A percentile compares a stretch with the other conserved stretches of the same genome.
These are phyloP conservation scores for Synaphobranchus kaupii DNA, from an alignment of 2,797 vertebrate genomes.

Conservation along the genomic window DNA sequence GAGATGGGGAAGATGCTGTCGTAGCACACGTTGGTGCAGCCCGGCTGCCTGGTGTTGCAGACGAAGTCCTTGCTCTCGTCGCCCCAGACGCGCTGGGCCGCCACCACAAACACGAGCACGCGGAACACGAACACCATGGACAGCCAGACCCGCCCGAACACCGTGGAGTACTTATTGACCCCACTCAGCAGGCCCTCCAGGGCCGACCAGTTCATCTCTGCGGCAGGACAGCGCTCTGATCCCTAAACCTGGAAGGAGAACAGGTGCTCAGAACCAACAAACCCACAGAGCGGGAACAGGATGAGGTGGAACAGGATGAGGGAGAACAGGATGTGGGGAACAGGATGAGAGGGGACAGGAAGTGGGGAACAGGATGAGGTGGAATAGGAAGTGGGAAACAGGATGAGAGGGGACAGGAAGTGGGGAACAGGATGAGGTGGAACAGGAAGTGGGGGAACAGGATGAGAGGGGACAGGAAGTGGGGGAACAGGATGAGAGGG, in stretches of 20 bases:
- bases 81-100: slow-evolving; percentile 86
- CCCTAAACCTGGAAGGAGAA: neutral
- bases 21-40: slow-evolving; percentile 87
- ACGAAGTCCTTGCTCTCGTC: slow-evolving; percentile 89
- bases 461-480: too few relatives aligned
- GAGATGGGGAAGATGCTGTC: slow-evolving; percentile 92
- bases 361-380: too few relatives aligned
- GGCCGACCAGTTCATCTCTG: slow-evolving; percentile 86
- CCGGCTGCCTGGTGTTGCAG: slow-evolving; percentile 85
- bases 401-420: too few relatives aligned
- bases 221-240: neutral
- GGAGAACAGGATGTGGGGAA: too few relatives aligned
- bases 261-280: neutral
- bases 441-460: too few relatives aligned
- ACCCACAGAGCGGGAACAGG: too few relatives aligned
- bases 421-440: too few relatives aligned
- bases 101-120: slow-evolving; percentile 88
- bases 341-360: too few relatives aligned
- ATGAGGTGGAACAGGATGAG: too few relatives aligned
- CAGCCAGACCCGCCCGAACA: slow-evolving; percentile 92
- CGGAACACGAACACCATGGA: slow-evolving; percentile 93
- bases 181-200: slow-evolving; percentile 82
- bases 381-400: too few relatives aligned
- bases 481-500: too few relatives aligned
- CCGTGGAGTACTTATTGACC: slow-evolving; percentile 91